These are phyloP conservation scores for Agrochola litura DNA, from an alignment of 2,888 invertebrate genomes.

Conservation along the genomic window DNA sequence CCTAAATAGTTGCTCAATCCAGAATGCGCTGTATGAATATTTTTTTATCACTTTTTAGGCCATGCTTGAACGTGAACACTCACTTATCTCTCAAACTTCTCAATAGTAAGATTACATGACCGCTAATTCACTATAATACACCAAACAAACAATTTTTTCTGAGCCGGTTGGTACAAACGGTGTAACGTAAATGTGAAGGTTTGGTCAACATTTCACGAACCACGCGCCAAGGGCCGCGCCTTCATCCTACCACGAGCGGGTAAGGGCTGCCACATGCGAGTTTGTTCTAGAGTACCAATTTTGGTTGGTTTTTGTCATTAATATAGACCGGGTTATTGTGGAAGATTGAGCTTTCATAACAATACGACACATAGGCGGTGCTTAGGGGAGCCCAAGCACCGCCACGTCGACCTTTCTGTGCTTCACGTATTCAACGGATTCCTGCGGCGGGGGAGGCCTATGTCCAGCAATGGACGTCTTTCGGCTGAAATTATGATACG, in stretches of 20 bases:
- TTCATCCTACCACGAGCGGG: slow-evolving; percentile 3
- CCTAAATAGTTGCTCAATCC: not conserved
- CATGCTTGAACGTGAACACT: slow-evolving; percentile 25
- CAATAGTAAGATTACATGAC: not conserved
- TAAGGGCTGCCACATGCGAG: slow-evolving; percentile 33
- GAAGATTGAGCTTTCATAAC: no score
- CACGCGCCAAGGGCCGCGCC: slow-evolving; percentile 55
- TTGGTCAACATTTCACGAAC: slow-evolving; percentile 66
- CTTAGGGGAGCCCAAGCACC: no score
- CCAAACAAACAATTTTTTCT: slow-evolving; percentile 46
- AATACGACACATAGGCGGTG: no score
- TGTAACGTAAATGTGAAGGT: slow-evolving; percentile 65
- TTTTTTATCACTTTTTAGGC: slow-evolving; percentile 5
- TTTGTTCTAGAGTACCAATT: not conserved
- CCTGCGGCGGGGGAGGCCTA: no score
- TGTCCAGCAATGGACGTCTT: no score
- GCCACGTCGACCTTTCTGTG: no score
- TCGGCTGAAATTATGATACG: no score
- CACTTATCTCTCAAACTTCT: slow-evolving; percentile 19
- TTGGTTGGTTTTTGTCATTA: not conserved
- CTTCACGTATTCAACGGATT: no score
- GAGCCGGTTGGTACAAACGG: not conserved
- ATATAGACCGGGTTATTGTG: not conserved
- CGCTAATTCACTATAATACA: not conserved
- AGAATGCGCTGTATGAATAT: not conserved